Conservation (phyloP, 2,113 vertebrate genomes). For the Bungarus multicinctus region DNA sequence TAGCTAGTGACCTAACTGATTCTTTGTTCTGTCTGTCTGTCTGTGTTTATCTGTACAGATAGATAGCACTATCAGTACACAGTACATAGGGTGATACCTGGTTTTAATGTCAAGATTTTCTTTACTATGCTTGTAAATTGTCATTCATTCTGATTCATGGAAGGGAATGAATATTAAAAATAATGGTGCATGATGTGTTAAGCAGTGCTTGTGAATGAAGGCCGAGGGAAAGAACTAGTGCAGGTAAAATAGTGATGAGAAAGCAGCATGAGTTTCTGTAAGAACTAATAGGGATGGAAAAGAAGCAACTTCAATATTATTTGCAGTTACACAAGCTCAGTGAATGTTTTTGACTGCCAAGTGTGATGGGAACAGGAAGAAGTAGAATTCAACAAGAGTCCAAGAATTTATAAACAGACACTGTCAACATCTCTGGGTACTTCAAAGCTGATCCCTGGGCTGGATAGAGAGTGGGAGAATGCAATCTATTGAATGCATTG, state of each 20-base stretch:
- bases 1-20: slow-evolving; percentile 4
- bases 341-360: not conserved
- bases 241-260: not conserved
- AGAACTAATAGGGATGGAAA: not conserved
- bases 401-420: not conserved
- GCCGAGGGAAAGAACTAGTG: not conserved
- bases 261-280: not conserved
- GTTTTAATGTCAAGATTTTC: not conserved
- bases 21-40: not conserved
- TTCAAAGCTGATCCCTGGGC: not conserved
- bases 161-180: not conserved
- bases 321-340: not conserved
- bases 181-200: too few species aligned
- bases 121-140: not conserved
- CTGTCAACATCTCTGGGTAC: not conserved
- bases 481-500: not conserved
- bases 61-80: not conserved
- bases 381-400: not conserved
- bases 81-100: not conserved
- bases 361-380: not conserved
- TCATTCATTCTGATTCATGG: not conserved
- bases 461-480: not conserved
- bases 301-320: not conserved
- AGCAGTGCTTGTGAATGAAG: not conserved
- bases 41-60: not conserved